Base-by-base conservation (phyloP, 2,797 vertebrate genomes). In the Crossoptilon crossoptilon region DNA sequence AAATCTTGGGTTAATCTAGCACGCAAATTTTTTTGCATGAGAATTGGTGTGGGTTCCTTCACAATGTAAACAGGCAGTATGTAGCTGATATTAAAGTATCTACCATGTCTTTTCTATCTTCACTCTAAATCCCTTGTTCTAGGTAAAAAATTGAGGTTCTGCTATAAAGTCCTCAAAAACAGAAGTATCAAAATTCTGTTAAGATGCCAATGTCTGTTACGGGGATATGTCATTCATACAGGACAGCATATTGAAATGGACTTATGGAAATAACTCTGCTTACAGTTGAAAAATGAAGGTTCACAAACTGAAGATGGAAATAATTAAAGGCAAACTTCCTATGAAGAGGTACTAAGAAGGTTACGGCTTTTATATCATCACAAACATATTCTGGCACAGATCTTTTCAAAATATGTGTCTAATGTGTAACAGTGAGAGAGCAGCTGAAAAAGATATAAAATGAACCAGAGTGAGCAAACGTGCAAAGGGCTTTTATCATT, bases 341-440 rank as follows among this genome's bases (percentile, higher is more conserved):
- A 0, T 76, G 56, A 95, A 70, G 62, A 88, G 58, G 48, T 80
- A 95, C 21, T 85, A 73, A 87, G 94, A 88, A 90, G 64, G 72
- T 90, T 93, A 82, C 44, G 43, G 39, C 33, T 56, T 90, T 97
- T 93, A 88, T 84, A 93, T 96, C 59, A 88, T 87, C 82, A 88
- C 76, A 97, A 91, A 93, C 67, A 87, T 59, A 85, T 91, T 90
- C 71, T 82, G 86, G 85, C 86, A 94, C 44, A 92, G 91, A 83
- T 86, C 37, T 76, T 92, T 94, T 95, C 88, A 94, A 94, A 96
- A 76, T 68, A 90, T 73, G 70, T 89, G 21, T 91, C 92, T 93
- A 76, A 90, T 91, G 27, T 15, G 21, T 94, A 96, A 91, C 85
- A 92, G 51, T 90, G 91, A 93, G 64, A 93, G 69, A 96, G 82